Evolutionary conservation across 1,140 invertebrate species (phyloP), one percentile per base, ranked within the genome.

Genomic region (Habropoda laboriosa): DNA sequence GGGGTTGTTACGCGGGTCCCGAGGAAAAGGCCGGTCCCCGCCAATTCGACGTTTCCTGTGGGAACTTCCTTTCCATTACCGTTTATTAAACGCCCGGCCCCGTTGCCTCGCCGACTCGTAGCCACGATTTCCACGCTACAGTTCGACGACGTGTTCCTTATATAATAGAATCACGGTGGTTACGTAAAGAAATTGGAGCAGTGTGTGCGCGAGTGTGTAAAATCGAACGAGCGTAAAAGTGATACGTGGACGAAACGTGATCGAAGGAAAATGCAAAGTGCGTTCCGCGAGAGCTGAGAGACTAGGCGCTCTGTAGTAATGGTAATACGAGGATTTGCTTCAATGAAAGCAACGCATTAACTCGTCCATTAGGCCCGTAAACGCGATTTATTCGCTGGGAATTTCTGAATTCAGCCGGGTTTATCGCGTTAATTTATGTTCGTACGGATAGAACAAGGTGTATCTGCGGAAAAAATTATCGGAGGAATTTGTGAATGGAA

Each of bases 31-130:
- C 45, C 63, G n/a, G 30, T 21, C 24, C n/a, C 16, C 72, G 60
- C 60, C 67, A 55, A 73, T 72, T 45, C 61, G 45, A 16, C 74
- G 53, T 64, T 74, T 79, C 51, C 81, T 74, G 63, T 74, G 81
- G 57, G 70, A 84, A 83, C 57, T 83, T 82, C 60, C 60, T 64
- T 53, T 71, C 57, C 38, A 70, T 82, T 58, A 57, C n/a, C n/a
- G 7, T 24, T 30, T 42, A 58, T 58, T 68, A 70, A 70, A 58
- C 18, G 16, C 24, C 4, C 2, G 16, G 8, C 24, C 10, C 21
- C 7, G n/a, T 3, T 21, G 27, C n/a, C n/a, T n/a, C n/a, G 16
- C 27, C 4, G 38, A 2, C 21, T 13, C 16, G 30, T 35, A 76
- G 47, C 57, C 53, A 21, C 47, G 3, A 57, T 67, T 76, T 68